A percentile compares a stretch with the other conserved stretches of the same genome.
These are phyloP conservation scores for Leptoclinus maculatus DNA, from an alignment of 2,797 vertebrate genomes.

Conservation along the genomic window DNA sequence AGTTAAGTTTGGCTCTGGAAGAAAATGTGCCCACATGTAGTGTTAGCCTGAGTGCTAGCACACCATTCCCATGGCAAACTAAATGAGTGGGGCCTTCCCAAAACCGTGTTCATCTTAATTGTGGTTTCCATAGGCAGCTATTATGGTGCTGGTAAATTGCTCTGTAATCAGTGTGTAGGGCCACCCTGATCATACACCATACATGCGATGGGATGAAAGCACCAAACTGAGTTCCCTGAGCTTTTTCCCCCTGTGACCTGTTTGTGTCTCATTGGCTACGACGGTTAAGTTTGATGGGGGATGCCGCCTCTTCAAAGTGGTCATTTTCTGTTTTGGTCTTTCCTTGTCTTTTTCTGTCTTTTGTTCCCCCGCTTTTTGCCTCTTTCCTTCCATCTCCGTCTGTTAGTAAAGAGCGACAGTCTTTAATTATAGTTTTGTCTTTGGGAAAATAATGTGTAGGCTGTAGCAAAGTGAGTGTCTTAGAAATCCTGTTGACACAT, in stretches of 20 bases:
- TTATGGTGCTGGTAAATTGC: conserved; percentile 71
- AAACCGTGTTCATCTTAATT: conserved; percentile 74
- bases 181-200: conserved; percentile 71
- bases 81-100: conserved; percentile 55
- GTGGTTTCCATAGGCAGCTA: conserved; percentile 75
- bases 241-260: conserved; percentile 9
- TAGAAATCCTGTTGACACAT: conserved; percentile 46
- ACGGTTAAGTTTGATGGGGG: conserved; percentile 21
- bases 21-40: conserved; percentile 39
- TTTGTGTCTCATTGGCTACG: conserved; percentile 37
- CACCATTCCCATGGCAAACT: conserved; percentile 66
- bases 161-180: conserved; percentile 75
- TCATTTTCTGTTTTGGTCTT: conserved; percentile 36
- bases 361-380: conserved; percentile 20
- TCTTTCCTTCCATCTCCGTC: conserved; percentile 26
- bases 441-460: conserved; percentile 33
- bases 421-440: conserved; percentile 71
- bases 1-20: conserved; percentile 30
- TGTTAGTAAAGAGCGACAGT: conserved; percentile 26
- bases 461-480: conserved; percentile 42
- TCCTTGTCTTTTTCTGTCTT: conserved; percentile 31
- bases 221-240: conserved; percentile 29
- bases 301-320: conserved; percentile 29
- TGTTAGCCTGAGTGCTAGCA: conserved; percentile 8
- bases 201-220: conserved; percentile 57